A percentile compares a stretch with the other conserved stretches of the same genome.
Conservation (phyloP, 2,888 invertebrate species). For the Dioctria rufipes region DNA sequence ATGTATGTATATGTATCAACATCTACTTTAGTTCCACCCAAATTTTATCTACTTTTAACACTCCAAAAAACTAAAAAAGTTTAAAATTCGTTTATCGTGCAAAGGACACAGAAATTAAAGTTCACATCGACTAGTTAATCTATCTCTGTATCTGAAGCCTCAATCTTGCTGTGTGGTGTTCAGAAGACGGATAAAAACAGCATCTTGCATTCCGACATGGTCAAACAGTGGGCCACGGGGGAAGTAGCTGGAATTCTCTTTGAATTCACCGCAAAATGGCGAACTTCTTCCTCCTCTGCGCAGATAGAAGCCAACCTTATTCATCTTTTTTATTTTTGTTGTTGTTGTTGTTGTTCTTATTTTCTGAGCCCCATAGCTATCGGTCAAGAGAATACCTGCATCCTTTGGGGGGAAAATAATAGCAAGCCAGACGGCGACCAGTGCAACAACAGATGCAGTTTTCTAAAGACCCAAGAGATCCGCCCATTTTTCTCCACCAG, state of each 20-base stretch:
- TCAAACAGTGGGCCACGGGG: slow-evolving; percentile 22
- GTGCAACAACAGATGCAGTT: slow-evolving; percentile 16
- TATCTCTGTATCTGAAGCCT: neutral
- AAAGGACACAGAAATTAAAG: too few relatives aligned
- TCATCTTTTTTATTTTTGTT: neutral
- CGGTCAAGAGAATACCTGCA: slow-evolving; percentile 11
- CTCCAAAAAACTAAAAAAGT: too few relatives aligned
- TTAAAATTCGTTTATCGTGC: too few relatives aligned
- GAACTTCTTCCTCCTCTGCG: slow-evolving; percentile 35
- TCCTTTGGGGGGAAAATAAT: neutral
- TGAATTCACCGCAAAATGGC: slow-evolving; percentile 37
- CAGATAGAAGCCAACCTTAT: slow-evolving; percentile 31
- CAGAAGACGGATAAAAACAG: slow-evolving; percentile 25
- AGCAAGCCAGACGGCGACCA: slow-evolving; percentile 26
- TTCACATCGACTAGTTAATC: too few relatives aligned
- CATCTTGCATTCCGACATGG: slow-evolving; percentile 34
- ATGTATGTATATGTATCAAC: too few relatives aligned
- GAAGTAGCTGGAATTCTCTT: slow-evolving; percentile 20
- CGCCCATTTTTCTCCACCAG: slow-evolving; percentile 24
- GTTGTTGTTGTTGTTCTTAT: too few relatives aligned
- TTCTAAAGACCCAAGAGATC: neutral
- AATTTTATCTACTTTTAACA: too few relatives aligned
- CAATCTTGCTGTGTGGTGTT: slow-evolving; percentile 37
- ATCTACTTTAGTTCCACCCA: too few relatives aligned
- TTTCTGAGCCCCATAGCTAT: too few relatives aligned